A percentile compares a stretch with the other conserved stretches of the same genome.
phyloP scores from a whole-genome alignment of 2,888 invertebrate species.

The Meandrusa payeni region DNA sequence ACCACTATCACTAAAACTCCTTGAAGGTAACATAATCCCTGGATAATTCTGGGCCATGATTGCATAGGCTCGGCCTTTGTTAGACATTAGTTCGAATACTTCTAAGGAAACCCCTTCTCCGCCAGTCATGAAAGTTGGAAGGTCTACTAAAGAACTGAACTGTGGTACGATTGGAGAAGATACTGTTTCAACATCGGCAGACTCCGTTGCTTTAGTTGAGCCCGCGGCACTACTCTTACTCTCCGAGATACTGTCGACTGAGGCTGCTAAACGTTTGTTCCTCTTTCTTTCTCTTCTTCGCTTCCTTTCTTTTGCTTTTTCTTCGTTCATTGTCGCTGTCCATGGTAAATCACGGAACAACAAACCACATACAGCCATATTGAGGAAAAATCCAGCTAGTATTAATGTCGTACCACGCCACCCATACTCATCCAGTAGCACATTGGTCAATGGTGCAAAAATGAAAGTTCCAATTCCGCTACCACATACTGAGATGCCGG shows the following conservation, averaged over 20 bases:
- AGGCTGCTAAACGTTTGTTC: constrained; percentile 81
- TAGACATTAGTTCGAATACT: constrained; percentile 86
- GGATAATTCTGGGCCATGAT: constrained; percentile 88
- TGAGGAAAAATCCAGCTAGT: constrained; percentile 89
- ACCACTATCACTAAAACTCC: constrained; percentile 86
- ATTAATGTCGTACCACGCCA: constrained; percentile 93
- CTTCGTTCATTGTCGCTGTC: constrained; percentile 81
- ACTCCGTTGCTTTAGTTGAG: constrained; percentile 65
- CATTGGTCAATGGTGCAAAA: constrained; percentile 89
- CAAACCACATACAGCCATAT: constrained; percentile 90
- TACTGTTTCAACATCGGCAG: constrained; percentile 58
- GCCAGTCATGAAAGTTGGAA: constrained; percentile 91
- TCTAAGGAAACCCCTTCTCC: constrained; percentile 89
- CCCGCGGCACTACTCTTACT: constrained; percentile 85
- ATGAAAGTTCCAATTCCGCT: constrained; percentile 94
- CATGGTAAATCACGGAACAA: constrained; percentile 87
- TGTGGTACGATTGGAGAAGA: constrained; percentile 70
- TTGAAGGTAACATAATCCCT: constrained; percentile 84
- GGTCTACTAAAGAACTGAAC: constrained; percentile 89
- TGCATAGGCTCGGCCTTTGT: constrained; percentile 85
- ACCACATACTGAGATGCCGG: constrained; percentile 92
- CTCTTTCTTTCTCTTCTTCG: constrained; percentile 81
- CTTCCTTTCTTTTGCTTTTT: constrained; percentile 82
- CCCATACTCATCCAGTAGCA: constrained; percentile 87
- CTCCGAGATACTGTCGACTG: constrained; percentile 86